phyloP scores from a whole-genome alignment of 2,888 invertebrate species.

The Pammene aurita region DNA sequence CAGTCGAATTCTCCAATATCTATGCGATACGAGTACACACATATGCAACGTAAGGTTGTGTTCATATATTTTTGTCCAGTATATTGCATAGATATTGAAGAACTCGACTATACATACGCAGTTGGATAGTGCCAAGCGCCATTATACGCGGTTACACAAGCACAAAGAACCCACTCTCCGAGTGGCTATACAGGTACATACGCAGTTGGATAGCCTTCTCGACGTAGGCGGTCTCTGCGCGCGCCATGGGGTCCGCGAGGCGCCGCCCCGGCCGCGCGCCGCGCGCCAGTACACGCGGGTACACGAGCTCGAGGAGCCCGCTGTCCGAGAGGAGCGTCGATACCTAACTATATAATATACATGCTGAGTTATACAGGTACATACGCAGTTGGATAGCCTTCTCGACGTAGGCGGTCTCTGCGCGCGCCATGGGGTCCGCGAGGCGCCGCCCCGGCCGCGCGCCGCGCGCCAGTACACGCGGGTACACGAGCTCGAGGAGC shows the following conservation, averaged over 20 bases:
- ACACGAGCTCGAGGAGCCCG: slow-evolving; percentile 55
- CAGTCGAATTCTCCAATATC: no score
- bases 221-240: slow-evolving; percentile 63
- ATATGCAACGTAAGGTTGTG: no score
- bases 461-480: slow-evolving; percentile 48
- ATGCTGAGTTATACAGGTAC: no score
- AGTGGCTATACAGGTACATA: no score
- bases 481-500: slow-evolving; percentile 51
- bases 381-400: slow-evolving; percentile 52
- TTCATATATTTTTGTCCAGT: no score
- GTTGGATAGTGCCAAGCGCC: no score
- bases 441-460: slow-evolving; percentile 28
- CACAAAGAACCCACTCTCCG: no score
- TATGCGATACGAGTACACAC: no score
- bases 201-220: slow-evolving; percentile 53
- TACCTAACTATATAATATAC: no score
- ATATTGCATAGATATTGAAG: no score
- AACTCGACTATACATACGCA: no score
- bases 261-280: slow-evolving; percentile 43
- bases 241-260: slow-evolving; percentile 54
- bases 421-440: slow-evolving; percentile 56
- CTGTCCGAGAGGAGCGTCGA: slow-evolving; percentile 59
- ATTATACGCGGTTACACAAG: no score
- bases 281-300: slow-evolving; percentile 48
- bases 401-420: slow-evolving; percentile 62